Conservation (phyloP, 2,113 vertebrate species). For the Paracanthobrama guichenoti region DNA sequence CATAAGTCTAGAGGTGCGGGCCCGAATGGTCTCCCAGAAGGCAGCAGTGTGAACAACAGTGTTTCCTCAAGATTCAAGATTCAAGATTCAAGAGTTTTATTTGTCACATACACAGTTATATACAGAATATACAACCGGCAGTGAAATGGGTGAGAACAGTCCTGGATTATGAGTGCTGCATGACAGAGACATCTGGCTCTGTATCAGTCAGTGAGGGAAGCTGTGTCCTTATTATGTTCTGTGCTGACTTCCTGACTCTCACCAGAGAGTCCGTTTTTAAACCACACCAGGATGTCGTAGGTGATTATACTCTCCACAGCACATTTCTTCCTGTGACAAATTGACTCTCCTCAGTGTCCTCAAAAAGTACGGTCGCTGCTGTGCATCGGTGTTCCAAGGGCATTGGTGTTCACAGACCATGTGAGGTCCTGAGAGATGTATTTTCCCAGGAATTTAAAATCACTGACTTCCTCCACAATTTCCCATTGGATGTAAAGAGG, state of each 20-base stretch:
- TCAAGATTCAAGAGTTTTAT: too few species aligned
- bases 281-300: not conserved
- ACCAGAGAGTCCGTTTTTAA: not conserved
- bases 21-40: too few species aligned
- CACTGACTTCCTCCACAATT: not conserved
- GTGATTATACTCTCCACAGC: not conserved
- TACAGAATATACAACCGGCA: too few species aligned
- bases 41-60: too few species aligned
- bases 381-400: not conserved
- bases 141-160: too few species aligned
- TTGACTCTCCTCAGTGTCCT: not conserved
- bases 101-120: too few species aligned
- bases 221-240: not conserved
- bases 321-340: not conserved
- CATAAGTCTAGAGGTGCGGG: too few species aligned
- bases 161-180: constrained; percentile 58
- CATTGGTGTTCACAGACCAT: not conserved
- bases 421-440: not conserved
- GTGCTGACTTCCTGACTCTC: too few species aligned
- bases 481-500: not conserved
- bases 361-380: not conserved
- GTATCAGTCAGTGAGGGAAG: not conserved
- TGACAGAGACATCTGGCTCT: not conserved
- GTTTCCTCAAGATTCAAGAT: too few species aligned
- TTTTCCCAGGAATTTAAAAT: not conserved